Percentiles rank a stretch among this genome's conserved stretches.
Evolutionary conservation across 1,140 invertebrate genomes (phyloP).

Genomic region (Neocloeon triangulifer): DNA sequence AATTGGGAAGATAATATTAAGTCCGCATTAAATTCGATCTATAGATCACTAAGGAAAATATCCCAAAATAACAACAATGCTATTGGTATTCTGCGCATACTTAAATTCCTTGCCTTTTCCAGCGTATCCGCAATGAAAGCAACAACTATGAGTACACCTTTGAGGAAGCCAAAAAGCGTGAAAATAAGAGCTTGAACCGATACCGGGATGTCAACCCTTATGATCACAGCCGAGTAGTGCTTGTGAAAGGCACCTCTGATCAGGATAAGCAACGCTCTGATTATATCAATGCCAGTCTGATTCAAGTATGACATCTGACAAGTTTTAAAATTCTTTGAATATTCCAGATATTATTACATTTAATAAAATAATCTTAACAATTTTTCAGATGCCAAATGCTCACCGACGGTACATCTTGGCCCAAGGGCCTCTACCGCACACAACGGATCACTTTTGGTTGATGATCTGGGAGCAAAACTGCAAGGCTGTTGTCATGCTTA

Average conservation of each 20-base stretch:
- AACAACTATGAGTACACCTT: conserved; percentile 37
- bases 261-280: no score
- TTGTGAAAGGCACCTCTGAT: conserved; percentile 41
- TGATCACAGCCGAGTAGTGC: conserved; percentile 71
- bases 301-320: conserved; percentile 31
- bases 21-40: no score
- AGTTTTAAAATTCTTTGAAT: background rate
- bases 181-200: conserved; percentile 64
- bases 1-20: no score
- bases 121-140: conserved; percentile 36
- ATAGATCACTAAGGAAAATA: no score
- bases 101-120: no score
- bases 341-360: conserved; percentile 1
- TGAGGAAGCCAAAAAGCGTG: conserved; percentile 49
- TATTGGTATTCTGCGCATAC: no score
- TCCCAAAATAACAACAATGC: no score
- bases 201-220: conserved; percentile 92
- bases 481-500: conserved; percentile 83
- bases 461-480: conserved; percentile 94
- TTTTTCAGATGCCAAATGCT: conserved; percentile 45
- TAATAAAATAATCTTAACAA: no score
- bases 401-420: conserved; percentile 78
- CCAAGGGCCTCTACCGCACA: conserved; percentile 71
- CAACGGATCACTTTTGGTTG: conserved; percentile 84
- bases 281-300: conserved; percentile 88